Conservation (phyloP, 2,113 vertebrate species). For the Stomatorhinus ivindoensis region DNA sequence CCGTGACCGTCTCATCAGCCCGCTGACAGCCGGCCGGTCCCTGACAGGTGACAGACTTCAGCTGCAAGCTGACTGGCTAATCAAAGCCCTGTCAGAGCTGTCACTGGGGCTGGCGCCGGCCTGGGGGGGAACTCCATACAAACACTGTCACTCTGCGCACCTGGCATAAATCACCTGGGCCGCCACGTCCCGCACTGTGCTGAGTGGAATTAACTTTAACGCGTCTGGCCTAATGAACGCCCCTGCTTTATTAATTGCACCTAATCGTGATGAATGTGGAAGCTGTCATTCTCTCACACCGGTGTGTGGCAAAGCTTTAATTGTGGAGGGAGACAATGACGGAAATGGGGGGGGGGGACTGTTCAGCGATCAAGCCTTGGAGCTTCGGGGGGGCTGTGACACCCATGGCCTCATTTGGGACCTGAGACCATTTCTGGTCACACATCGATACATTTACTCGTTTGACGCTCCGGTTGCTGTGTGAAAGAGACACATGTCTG, state of each 20-base stretch:
- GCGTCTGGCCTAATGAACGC: conserved; percentile 39
- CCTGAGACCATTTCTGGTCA: not conserved
- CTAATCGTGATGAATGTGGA: conserved; percentile 44
- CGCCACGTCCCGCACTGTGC: conserved; percentile 58
- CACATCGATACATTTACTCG: not conserved
- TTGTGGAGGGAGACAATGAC: conserved; percentile 20
- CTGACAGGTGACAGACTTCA: conserved; percentile 86
- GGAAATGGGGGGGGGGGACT: not conserved
- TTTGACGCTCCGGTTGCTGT: not conserved
- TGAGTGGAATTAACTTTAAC: conserved; percentile 37
- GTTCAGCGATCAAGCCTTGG: not conserved
- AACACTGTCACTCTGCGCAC: conserved; percentile 51
- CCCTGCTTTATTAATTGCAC: conserved; percentile 45
- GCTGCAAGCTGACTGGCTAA: conserved; percentile 88
- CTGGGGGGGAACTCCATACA: conserved; percentile 55
- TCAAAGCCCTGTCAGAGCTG: conserved; percentile 85
- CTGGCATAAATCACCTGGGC: conserved; percentile 60
- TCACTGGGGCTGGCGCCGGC: conserved; percentile 35
- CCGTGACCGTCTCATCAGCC: conserved; percentile 85
- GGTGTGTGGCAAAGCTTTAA: conserved; percentile 23
- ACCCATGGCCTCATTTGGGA: not conserved
- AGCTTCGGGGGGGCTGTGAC: too few species aligned
- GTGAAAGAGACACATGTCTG: not conserved
- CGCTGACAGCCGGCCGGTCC: conserved; percentile 67
- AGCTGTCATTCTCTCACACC: conserved; percentile 30